Percentiles rank a stretch among this genome's conserved stretches.
phyloP scores from a whole-genome alignment of 1,140 invertebrate species.

The Contarinia nasturtii region DNA sequence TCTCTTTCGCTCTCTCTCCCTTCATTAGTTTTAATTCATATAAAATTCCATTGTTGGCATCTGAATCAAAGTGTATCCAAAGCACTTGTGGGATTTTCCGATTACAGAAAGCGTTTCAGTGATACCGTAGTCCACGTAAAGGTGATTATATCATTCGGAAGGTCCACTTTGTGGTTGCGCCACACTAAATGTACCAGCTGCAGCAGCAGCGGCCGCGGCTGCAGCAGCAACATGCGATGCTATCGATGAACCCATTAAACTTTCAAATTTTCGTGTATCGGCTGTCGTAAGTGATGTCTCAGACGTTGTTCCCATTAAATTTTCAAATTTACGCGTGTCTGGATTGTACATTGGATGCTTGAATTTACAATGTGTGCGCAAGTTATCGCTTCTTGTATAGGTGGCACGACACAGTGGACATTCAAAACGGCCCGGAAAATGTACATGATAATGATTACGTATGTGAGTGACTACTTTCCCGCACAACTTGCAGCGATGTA shows the following conservation, averaged over 20 bases:
- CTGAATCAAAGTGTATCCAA: no score
- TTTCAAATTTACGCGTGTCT: slow-evolving; percentile 64
- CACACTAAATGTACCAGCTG: slow-evolving; percentile 6
- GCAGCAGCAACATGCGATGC: slow-evolving; percentile 17
- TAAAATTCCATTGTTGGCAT: no score
- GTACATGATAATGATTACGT: slow-evolving; percentile 77
- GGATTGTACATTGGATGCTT: slow-evolving; percentile 63
- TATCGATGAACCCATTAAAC: slow-evolving; percentile 27
- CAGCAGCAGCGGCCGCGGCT: slow-evolving; percentile 19
- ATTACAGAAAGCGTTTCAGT: no score
- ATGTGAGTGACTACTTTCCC: slow-evolving; percentile 81
- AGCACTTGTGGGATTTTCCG: no score
- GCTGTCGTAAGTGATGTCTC: slow-evolving; percentile 29
- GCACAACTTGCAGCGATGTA: slow-evolving; percentile 77
- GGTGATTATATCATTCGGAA: background rate
- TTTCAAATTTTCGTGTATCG: slow-evolving; percentile 64
- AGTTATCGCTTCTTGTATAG: slow-evolving; percentile 72
- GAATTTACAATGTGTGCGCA: slow-evolving; percentile 74
- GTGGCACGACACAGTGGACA: slow-evolving; percentile 69
- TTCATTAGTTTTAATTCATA: no score
- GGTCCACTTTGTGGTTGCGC: background rate
- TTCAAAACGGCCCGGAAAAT: slow-evolving; percentile 72
- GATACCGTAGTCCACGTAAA: background rate
- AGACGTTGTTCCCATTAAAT: slow-evolving; percentile 26
- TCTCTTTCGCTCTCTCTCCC: no score